Percentiles rank a stretch among this genome's conserved stretches.
These are phyloP conservation scores for Orthonevra nobilis DNA, from an alignment of 2,888 invertebrate genomes.

Conservation along the genomic window DNA sequence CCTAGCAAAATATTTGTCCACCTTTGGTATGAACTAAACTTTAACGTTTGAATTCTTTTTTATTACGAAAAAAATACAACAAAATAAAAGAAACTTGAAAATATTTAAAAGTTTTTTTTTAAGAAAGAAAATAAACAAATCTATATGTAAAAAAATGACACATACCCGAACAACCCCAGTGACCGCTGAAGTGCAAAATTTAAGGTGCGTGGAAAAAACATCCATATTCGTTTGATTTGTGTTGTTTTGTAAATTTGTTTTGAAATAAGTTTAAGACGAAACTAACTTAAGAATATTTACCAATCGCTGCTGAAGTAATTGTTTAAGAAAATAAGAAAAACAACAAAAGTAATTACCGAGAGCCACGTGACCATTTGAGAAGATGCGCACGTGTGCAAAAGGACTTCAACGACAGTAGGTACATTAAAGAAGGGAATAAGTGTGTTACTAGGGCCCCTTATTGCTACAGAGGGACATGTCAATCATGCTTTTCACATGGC, in stretches of 20 bases:
- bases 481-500: neutral
- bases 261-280: neutral
- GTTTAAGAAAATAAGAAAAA: neutral
- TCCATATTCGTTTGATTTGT: neutral
- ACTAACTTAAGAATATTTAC: neutral
- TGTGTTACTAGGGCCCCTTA: slow-evolving; percentile 37
- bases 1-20: slow-evolving; percentile 29
- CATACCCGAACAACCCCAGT: slow-evolving; percentile 61
- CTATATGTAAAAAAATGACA: slow-evolving; percentile 57
- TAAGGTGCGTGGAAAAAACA: slow-evolving; percentile 55
- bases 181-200: slow-evolving; percentile 49
- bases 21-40: slow-evolving; percentile 26
- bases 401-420: neutral
- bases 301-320: slow-evolving; percentile 4
- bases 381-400: slow-evolving; percentile 48
- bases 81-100: neutral
- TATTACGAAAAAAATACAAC: slow-evolving; percentile 3
- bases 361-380: slow-evolving; percentile 47
- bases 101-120: neutral
- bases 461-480: neutral
- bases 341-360: neutral
- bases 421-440: slow-evolving; percentile 6
- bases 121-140: neutral
- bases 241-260: neutral
- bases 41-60: too few species aligned